Evolutionary conservation across 2,888 invertebrate species (phyloP).

Genomic region (Pecten maximus): DNA sequence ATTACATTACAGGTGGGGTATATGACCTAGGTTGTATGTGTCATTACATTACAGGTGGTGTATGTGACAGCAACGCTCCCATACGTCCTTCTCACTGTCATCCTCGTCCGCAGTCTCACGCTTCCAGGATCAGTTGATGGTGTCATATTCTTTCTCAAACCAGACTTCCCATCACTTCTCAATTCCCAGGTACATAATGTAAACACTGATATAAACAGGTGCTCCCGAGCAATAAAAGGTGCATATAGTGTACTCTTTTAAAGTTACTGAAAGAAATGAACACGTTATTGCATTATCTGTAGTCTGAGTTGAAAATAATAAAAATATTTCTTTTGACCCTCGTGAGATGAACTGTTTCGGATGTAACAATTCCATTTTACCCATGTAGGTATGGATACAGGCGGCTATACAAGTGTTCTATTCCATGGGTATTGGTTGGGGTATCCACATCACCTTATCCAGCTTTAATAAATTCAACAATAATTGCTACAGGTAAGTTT

Average conservation of each 20-base stretch:
- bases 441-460: neutral
- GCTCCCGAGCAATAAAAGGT: too few relatives aligned
- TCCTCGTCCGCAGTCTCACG: neutral
- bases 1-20: too few relatives aligned
- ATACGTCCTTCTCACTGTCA: constrained; percentile 7
- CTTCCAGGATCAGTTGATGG: neutral
- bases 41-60: neutral
- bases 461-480: constrained; percentile 23
- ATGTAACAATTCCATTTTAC: too few relatives aligned
- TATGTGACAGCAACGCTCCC: constrained; percentile 25
- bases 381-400: neutral
- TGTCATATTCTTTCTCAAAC: neutral
- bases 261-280: too few relatives aligned
- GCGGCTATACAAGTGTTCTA: neutral
- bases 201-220: too few relatives aligned
- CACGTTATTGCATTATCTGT: too few relatives aligned
- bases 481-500: constrained; percentile 10
- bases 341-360: too few relatives aligned
- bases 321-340: too few relatives aligned
- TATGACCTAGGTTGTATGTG: too few relatives aligned
- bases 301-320: too few relatives aligned
- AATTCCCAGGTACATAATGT: neutral
- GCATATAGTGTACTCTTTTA: too few relatives aligned
- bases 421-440: neutral
- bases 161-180: neutral